Base-by-base conservation (phyloP, 2,888 invertebrate species). In the Tetranychus truncatus region DNA sequence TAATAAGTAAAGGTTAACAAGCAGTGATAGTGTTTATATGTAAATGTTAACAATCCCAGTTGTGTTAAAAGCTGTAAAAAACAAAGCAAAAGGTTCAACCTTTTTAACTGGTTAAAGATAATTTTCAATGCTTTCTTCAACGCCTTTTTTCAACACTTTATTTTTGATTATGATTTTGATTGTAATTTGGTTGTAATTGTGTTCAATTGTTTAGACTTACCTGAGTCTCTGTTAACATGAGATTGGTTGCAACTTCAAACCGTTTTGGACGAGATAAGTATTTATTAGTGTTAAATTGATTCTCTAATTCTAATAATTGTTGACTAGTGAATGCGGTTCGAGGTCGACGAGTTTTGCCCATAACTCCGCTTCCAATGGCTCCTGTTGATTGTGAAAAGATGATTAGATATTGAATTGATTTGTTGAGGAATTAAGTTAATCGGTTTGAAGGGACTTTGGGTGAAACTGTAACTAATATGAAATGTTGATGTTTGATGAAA, bases 201-300 rank as follows among this genome's bases (percentile, higher is more conserved):
- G n/a, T n/a, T n/a, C n/a, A n/a, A n/a, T 6, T 69, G 7, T 67
- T 67, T 21, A 11, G 9, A n/a, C 71, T 75, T 79, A 95, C 95
- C 89, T 96, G 95, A 7, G 97, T 99, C 86, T 99, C 99, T 0
- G 96, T 96, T 69, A 99, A 87, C 91, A 95, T 93, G 76, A 99
- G 85, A 75, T 92, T 92, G 76, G 96, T 97, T 71, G 99, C 99
- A 74, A 99, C 96, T 83, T 99, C 97, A 83, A 96, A 99, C 81
- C 99, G 86, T 84, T 97, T 96, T 24, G 99, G 97, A 80, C 99
- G 86, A 55, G 96, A 97, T 71, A 99, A 88, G 85, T 99, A 99
- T 84, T 99, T 99, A 87, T 96, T 99, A 86, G 95, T 93, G 77
- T 94, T 88, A 86, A 99, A 99, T 85, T 99, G 97, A 83, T 95